Evolutionary conservation across 2,888 invertebrate genomes (phyloP).

Genomic region (Phragmatobia fuliginosa): DNA sequence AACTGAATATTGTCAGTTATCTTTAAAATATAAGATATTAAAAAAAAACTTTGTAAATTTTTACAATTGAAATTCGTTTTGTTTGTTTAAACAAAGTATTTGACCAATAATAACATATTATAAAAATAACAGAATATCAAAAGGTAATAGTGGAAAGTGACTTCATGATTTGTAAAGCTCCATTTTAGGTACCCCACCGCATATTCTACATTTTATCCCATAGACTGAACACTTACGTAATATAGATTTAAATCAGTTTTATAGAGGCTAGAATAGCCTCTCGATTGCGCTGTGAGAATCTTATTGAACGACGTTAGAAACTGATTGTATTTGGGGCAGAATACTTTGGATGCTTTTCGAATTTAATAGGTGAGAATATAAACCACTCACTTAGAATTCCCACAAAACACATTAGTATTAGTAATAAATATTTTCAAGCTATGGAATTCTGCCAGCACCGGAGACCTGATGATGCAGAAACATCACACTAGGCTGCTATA

Average conservation of each 20-base stretch:
- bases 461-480: too few relatives aligned
- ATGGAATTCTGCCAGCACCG: not conserved
- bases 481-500: too few relatives aligned
- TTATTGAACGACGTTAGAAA: constrained; percentile 39
- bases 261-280: constrained; percentile 37
- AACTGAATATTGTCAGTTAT: too few relatives aligned
- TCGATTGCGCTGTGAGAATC: constrained; percentile 49
- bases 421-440: not conserved
- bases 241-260: constrained; percentile 51
- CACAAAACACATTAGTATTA: not conserved
- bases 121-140: too few relatives aligned
- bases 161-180: constrained; percentile 2
- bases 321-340: constrained; percentile 31
- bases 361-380: constrained; percentile 29
- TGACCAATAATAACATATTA: too few relatives aligned
- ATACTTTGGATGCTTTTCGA: constrained; percentile 33
- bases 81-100: too few relatives aligned
- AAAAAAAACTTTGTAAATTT: too few relatives aligned
- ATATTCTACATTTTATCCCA: constrained; percentile 45
- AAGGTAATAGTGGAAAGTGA: not conserved
- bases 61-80: too few relatives aligned
- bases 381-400: not conserved
- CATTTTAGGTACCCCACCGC: constrained; percentile 36
- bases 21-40: too few relatives aligned
- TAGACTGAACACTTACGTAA: constrained; percentile 52